Conservation (phyloP, 2,888 invertebrate genomes). For the Dryococelus australis region DNA sequence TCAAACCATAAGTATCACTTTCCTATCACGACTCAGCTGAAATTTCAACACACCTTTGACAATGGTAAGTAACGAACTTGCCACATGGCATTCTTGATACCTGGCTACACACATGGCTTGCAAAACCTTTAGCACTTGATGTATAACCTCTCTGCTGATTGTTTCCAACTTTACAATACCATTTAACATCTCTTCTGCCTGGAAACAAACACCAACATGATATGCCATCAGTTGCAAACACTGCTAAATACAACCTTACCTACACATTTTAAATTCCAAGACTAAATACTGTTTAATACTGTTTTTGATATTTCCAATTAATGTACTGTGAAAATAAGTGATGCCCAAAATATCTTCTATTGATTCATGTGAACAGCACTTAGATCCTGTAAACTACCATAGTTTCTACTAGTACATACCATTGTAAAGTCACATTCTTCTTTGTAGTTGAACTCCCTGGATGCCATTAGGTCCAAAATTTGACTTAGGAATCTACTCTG, state of each 20-base stretch:
- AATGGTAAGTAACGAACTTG: not conserved
- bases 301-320: too few relatives aligned
- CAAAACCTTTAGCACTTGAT: not conserved
- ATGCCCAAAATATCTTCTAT: too few relatives aligned
- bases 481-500: not conserved
- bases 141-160: not conserved
- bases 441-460: slow-evolving; percentile 19
- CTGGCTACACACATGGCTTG: slow-evolving; percentile 22
- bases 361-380: too few relatives aligned
- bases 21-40: not conserved
- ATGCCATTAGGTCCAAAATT: not conserved
- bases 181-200: not conserved
- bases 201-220: not conserved
- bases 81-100: slow-evolving; percentile 13
- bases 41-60: not conserved
- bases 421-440: slow-evolving; percentile 25
- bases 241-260: too few relatives aligned
- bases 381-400: too few relatives aligned
- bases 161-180: not conserved
- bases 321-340: too few relatives aligned
- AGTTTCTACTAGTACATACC: not conserved
- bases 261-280: too few relatives aligned
- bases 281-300: too few relatives aligned
- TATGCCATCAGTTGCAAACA: not conserved
- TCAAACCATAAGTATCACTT: too few relatives aligned